Percentiles rank a stretch among this genome's conserved stretches.
Conservation (phyloP, 2,113 vertebrate genomes). For the Nibea albiflora region DNA sequence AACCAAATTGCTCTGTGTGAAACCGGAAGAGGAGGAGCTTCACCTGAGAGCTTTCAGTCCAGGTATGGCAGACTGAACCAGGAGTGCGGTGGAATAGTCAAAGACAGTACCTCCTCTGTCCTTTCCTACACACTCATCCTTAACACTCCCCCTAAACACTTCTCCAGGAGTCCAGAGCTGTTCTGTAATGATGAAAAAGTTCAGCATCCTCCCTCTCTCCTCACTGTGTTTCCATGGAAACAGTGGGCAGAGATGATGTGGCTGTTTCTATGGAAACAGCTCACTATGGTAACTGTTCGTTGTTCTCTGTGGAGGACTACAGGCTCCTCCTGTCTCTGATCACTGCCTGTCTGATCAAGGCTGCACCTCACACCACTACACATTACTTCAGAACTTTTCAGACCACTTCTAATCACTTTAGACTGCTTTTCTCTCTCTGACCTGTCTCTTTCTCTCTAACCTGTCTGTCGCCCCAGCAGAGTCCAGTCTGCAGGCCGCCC, state of each 20-base stretch:
- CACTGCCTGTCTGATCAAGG: too few relatives aligned
- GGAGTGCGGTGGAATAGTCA: too few relatives aligned
- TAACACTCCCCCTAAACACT: too few relatives aligned
- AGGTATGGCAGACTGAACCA: slow-evolving; percentile 44
- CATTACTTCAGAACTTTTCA: too few relatives aligned
- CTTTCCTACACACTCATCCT: too few relatives aligned
- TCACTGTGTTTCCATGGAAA: slow-evolving; percentile 58
- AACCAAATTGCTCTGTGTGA: slow-evolving; percentile 83
- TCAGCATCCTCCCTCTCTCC: neutral
- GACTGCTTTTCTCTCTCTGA: too few relatives aligned
- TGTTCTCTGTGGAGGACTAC: slow-evolving; percentile 19
- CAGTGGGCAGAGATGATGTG: slow-evolving; percentile 20
- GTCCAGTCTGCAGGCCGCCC: slow-evolving; percentile 63
- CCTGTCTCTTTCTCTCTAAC: neutral
- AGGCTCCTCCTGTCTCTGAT: neutral
- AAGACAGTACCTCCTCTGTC: too few relatives aligned
- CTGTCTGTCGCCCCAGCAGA: slow-evolving; percentile 59
- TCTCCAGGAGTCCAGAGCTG: too few relatives aligned
- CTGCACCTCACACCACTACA: too few relatives aligned
- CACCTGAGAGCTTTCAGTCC: slow-evolving; percentile 13
- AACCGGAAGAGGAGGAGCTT: slow-evolving; percentile 81
- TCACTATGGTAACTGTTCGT: slow-evolving; percentile 35
- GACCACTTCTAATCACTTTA: too few relatives aligned
- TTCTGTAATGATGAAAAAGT: too few relatives aligned
- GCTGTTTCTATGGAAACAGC: slow-evolving; percentile 60